Conservation (phyloP, 1,140 invertebrate species). For the Saccostrea echinata region DNA sequence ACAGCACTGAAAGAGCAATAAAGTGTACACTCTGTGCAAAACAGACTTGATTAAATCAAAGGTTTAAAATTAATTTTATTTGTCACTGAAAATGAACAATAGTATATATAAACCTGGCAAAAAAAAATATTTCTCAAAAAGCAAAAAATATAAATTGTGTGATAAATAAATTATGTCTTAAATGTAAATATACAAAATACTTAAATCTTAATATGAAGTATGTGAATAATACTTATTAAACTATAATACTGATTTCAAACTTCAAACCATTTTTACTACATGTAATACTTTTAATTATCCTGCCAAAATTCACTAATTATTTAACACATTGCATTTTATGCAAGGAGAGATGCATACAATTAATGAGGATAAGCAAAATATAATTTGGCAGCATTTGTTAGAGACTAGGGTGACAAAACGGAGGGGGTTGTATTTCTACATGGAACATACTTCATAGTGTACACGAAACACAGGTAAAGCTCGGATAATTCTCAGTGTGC, state of each 20-base stretch:
- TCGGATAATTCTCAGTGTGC: too few species aligned
- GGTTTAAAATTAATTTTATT: constrained; percentile 4
- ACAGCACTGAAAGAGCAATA: too few species aligned
- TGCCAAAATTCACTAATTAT: background rate
- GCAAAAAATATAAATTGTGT: background rate
- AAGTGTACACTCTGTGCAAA: too few species aligned
- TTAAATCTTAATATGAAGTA: background rate
- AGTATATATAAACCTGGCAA: background rate
- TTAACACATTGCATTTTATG: background rate
- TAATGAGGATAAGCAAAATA: background rate
- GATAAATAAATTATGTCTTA: background rate
- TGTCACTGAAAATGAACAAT: background rate
- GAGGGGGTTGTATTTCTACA: background rate
- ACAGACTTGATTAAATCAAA: background rate
- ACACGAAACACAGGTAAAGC: too few species aligned
- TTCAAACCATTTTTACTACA: background rate
- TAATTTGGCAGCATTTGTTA: background rate
- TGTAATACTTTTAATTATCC: background rate
- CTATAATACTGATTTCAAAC: background rate
- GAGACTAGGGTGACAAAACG: background rate
- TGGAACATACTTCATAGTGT: too few species aligned
- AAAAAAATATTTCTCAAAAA: constrained; percentile 13
- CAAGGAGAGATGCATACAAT: background rate
- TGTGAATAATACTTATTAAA: too few species aligned
- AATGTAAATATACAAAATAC: background rate